A percentile compares a stretch with the other conserved stretches of the same genome.
These are phyloP conservation scores for Drosophila leontia DNA, from an alignment of 1,140 invertebrate species.

Conservation along the genomic window DNA sequence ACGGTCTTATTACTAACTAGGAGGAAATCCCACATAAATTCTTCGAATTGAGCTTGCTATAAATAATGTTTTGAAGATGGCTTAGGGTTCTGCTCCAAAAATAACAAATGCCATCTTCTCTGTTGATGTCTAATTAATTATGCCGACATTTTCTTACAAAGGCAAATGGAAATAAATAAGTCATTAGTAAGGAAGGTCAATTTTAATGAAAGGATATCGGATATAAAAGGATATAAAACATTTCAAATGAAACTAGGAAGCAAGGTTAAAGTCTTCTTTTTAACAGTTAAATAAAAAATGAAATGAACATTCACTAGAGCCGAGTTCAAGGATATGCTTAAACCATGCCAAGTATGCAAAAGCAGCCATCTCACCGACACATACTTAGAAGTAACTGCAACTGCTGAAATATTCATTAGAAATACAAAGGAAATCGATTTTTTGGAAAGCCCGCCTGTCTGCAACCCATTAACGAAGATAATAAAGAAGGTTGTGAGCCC, in stretches of 20 bases:
- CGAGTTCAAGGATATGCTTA: constrained; percentile 8
- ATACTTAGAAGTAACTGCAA: neutral
- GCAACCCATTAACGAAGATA: constrained; percentile 4
- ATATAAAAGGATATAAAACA: constrained; percentile 10
- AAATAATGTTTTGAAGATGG: constrained; percentile 33
- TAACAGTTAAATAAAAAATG: neutral
- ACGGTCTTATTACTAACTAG: neutral
- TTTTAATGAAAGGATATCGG: constrained; percentile 12
- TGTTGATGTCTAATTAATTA: constrained; percentile 33
- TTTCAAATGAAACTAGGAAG: no score
- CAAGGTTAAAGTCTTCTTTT: neutral
- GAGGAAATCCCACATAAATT: constrained; percentile 5
- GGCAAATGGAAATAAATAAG: neutral
- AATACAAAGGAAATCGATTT: constrained; percentile 16
- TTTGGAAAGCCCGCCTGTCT: neutral
- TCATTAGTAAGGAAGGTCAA: constrained; percentile 5
- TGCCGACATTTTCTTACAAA: constrained; percentile 11
- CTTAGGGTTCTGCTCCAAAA: neutral
- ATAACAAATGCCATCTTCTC: constrained; percentile 16
- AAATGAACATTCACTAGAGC: neutral
- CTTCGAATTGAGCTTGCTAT: constrained; percentile 22
- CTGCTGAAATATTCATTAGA: constrained; percentile 8
- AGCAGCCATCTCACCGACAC: no score
- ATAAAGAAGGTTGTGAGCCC: neutral
- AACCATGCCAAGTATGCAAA: neutral